phyloP scores from a whole-genome alignment of 1,140 invertebrate genomes.

The Saccostrea glomerata region DNA sequence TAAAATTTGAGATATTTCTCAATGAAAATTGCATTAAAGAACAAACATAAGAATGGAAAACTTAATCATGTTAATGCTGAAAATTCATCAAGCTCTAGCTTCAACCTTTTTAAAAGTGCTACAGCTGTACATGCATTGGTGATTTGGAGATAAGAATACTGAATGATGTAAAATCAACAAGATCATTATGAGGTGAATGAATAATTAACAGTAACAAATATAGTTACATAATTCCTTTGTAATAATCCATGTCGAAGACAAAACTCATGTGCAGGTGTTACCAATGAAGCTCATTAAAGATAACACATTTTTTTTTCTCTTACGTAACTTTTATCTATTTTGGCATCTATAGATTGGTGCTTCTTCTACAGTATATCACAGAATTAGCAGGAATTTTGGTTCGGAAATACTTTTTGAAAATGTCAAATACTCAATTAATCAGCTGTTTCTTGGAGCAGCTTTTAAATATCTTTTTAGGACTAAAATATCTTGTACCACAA shows the following conservation, averaged over 20 bases:
- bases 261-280: not conserved
- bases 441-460: not conserved
- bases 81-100: too few species aligned
- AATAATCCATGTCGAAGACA: not conserved
- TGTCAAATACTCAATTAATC: not conserved
- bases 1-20: too few species aligned
- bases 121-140: too few species aligned
- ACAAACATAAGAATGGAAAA: too few species aligned
- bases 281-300: not conserved
- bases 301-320: not conserved
- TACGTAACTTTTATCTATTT: conserved; percentile 19
- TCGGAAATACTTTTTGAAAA: not conserved
- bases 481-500: too few species aligned
- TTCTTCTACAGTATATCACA: not conserved
- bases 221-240: not conserved
- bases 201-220: not conserved
- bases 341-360: not conserved
- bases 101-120: too few species aligned
- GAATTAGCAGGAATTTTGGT: not conserved
- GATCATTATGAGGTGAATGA: not conserved
- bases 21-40: too few species aligned
- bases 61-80: too few species aligned
- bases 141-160: too few species aligned
- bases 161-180: too few species aligned
- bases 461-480: too few species aligned